phyloP scores from a whole-genome alignment of 1,140 invertebrate species.

The Liolophura sinensis region DNA sequence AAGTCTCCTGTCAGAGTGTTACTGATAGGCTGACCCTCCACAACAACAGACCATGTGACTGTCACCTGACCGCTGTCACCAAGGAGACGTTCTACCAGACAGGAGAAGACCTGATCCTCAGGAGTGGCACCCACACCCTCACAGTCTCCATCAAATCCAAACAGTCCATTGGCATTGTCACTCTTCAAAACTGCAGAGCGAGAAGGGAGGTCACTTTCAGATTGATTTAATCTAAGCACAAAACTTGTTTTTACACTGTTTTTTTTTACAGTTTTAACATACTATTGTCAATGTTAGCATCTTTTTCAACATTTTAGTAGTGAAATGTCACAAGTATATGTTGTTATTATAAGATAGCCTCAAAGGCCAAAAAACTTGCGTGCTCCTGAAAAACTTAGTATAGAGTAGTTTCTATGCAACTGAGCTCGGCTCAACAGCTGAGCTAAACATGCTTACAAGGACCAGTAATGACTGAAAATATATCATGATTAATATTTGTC shows the following conservation, averaged over 20 bases:
- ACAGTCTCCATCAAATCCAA: slow-evolving; percentile 45
- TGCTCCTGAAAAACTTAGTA: not conserved
- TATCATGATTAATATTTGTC: too few relatives aligned
- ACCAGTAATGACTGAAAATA: too few relatives aligned
- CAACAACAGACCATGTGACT: slow-evolving; percentile 42
- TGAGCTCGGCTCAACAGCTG: too few relatives aligned
- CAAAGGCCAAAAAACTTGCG: not conserved
- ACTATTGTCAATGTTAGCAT: not conserved
- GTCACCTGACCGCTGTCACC: slow-evolving; percentile 47
- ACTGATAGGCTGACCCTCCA: slow-evolving; percentile 14
- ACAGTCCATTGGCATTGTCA: slow-evolving; percentile 57
- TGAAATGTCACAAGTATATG: not conserved
- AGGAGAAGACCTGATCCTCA: slow-evolving; percentile 33
- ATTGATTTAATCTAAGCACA: not conserved
- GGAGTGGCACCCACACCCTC: slow-evolving; percentile 20
- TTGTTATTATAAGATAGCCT: too few relatives aligned
- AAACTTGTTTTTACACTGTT: not conserved
- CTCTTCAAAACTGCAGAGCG: slow-evolving; percentile 53
- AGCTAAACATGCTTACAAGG: too few relatives aligned
- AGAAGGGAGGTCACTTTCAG: slow-evolving; percentile 7
- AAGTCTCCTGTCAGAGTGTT: slow-evolving; percentile 39
- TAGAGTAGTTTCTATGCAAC: not conserved
- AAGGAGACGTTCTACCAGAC: slow-evolving; percentile 35
- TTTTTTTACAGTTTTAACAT: not conserved
- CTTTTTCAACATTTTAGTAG: not conserved